Base-by-base conservation (phyloP, 2,113 vertebrate genomes). In the Tinamus guttatus region DNA sequence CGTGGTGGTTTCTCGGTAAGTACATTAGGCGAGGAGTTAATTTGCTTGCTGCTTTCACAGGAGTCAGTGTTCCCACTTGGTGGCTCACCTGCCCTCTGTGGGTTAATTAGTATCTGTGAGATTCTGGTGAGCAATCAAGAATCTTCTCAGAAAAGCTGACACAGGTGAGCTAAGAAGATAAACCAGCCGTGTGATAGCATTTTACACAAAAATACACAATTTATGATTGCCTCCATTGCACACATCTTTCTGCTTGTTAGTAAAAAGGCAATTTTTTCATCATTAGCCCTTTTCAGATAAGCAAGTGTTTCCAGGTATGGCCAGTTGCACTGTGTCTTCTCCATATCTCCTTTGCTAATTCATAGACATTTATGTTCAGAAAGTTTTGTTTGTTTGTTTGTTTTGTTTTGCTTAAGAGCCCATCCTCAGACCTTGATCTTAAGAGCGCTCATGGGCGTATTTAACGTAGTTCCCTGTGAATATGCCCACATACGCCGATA, bases 1-100 rank as follows among this genome's bases (percentile, higher is more conserved):
- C 43, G 85, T 89, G 94, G 91, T 75, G 41, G 63, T 74, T 80
- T 87, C 58, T 85, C 63, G 92, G 95, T 97, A 96, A 96, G 96
- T 97, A 96, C 56, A 28, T 30, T 58, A 63, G 58, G 6, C 27
- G 30, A 95, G 67, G 71, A 69, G n/a, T 34, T 86, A 71, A 74
- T 52, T 82, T 4, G 2, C 34, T 92, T 80, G n/a, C 36, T 19
- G 52, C 14, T 77, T 62, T 30, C 4, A 8, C 32, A 45, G 45
- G 71, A 18, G 1, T 83, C 51, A 87, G 34, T 74, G 62, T 81
- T 88, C 65, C 52, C 71, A 25, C 13, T 69, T 69, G 76, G 5
- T 12, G 68, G 56, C 38, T 96, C 22, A 40, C 76, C 47, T 69
- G 5, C 74, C 2, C 1, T 45, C 64, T 58, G 15, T 21, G 43